These are phyloP conservation scores for Euphonia xanthogaster DNA, from an alignment of 2,797 vertebrate genomes.

Conservation along the genomic window DNA sequence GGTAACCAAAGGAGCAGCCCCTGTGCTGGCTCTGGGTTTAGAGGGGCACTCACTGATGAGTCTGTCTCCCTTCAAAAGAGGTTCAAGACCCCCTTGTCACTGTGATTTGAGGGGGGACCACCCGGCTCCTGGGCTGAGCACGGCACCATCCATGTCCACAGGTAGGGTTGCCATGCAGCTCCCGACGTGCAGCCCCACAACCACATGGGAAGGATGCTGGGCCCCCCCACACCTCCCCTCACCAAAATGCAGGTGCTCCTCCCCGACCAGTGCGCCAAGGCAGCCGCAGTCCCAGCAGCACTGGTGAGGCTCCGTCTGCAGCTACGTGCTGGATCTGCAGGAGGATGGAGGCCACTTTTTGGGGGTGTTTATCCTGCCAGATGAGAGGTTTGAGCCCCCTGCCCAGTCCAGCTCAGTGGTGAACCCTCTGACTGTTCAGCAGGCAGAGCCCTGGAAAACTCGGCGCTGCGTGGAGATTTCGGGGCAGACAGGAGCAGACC, in stretches of 20 bases:
- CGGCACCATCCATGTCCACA: rapidly evolving
- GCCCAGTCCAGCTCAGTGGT: neutral
- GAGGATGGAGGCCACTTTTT: neutral
- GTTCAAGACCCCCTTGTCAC: neutral
- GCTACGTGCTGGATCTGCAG: neutral
- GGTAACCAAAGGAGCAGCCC: neutral
- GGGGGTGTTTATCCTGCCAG: neutral
- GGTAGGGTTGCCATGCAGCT: rapidly evolving
- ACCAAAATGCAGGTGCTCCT: neutral
- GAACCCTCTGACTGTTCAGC: neutral
- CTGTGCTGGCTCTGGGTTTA: neutral
- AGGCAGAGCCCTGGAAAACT: neutral
- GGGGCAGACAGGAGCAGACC: neutral
- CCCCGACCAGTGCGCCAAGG: neutral
- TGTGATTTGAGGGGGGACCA: neutral
- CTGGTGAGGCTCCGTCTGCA: neutral
- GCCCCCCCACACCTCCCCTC: neutral
- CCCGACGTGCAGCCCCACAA: rapidly evolving
- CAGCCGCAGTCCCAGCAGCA: neutral
- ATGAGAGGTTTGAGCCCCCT: neutral
- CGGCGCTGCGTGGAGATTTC: rapidly evolving
- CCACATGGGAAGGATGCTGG: neutral
- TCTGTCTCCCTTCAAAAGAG: rapidly evolving
- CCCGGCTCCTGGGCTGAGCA: neutral
- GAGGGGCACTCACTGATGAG: neutral